Conservation (phyloP, 2,113 vertebrate genomes). For the Phasianus colchicus region DNA sequence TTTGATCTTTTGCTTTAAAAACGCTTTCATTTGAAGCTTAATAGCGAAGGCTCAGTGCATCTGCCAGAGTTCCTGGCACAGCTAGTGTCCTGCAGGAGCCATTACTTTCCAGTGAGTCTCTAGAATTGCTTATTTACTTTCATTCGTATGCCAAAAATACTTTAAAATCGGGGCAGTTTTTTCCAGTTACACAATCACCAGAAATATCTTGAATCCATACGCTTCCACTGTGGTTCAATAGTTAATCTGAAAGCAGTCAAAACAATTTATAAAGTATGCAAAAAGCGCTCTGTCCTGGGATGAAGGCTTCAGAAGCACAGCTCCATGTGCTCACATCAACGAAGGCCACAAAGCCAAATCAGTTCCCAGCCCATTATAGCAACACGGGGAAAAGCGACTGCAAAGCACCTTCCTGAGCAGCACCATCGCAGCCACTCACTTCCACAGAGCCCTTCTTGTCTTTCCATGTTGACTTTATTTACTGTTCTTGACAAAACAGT, state of each 20-base stretch:
- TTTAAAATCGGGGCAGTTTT: constrained; percentile 65
- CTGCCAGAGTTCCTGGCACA: constrained; percentile 56
- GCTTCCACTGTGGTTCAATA: constrained; percentile 36
- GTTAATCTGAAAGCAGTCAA: constrained; percentile 19
- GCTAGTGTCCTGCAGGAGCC: constrained; percentile 32
- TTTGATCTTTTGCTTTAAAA: constrained; percentile 22
- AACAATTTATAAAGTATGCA: neutral
- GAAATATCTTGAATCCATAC: constrained; percentile 48
- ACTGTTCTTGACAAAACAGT: neutral
- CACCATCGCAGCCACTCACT: neutral
- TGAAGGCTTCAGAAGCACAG: neutral
- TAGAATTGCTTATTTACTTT: constrained; percentile 67
- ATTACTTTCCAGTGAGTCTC: constrained; percentile 56
- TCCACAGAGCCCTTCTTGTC: neutral
- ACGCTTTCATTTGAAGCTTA: neutral
- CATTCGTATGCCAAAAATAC: constrained; percentile 57
- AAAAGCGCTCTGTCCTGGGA: neutral
- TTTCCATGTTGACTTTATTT: neutral
- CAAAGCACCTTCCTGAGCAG: neutral
- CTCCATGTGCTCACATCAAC: neutral
- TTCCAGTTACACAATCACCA: constrained; percentile 71
- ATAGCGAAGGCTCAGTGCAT: constrained; percentile 10
- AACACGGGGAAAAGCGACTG: neutral
- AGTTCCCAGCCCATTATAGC: neutral
- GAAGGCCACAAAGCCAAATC: neutral